A percentile compares a stretch with the other conserved stretches of the same genome.
Conservation (phyloP, 1,140 invertebrate genomes). For the Brachystomella parvula region DNA sequence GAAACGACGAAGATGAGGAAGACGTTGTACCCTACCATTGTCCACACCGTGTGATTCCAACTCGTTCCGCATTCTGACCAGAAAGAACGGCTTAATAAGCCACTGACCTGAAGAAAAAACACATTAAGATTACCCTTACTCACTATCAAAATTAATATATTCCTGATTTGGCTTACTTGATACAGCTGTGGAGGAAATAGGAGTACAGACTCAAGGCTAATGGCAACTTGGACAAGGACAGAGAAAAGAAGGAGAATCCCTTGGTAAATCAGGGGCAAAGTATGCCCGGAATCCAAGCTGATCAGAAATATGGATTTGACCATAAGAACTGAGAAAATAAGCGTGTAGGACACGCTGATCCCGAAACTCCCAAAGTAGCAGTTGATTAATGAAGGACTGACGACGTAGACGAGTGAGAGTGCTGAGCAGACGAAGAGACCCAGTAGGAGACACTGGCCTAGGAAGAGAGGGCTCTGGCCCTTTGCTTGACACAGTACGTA, state of each 20-base stretch:
- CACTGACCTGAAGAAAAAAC: background rate
- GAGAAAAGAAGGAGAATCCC: slow-evolving; percentile 81
- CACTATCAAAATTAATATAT: background rate
- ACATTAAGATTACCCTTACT: background rate
- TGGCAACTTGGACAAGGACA: slow-evolving; percentile 69
- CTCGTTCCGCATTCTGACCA: slow-evolving; percentile 28
- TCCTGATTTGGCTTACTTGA: background rate
- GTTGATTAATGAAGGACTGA: slow-evolving; percentile 58
- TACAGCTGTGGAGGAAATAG: slow-evolving; percentile 50
- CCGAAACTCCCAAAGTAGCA: slow-evolving; percentile 77
- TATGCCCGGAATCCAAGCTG: slow-evolving; percentile 81
- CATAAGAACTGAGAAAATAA: slow-evolving; percentile 83
- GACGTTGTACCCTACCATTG: slow-evolving; percentile 57
- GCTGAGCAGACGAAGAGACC: slow-evolving; percentile 76
- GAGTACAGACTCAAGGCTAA: slow-evolving; percentile 75
- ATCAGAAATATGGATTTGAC: slow-evolving; percentile 90
- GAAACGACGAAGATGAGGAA: slow-evolving; percentile 75
- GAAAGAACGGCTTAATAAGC: background rate
- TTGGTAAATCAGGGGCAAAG: slow-evolving; percentile 84
- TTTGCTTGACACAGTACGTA: slow-evolving; percentile 82
- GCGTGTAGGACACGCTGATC: slow-evolving; percentile 72
- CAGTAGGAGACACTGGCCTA: slow-evolving; percentile 81
- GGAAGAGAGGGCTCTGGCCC: slow-evolving; percentile 71
- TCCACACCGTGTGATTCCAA: background rate
- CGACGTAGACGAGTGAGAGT: slow-evolving; percentile 66